phyloP scores from a whole-genome alignment of 2,888 invertebrate genomes.

The Sarcophaga subvicina region DNA sequence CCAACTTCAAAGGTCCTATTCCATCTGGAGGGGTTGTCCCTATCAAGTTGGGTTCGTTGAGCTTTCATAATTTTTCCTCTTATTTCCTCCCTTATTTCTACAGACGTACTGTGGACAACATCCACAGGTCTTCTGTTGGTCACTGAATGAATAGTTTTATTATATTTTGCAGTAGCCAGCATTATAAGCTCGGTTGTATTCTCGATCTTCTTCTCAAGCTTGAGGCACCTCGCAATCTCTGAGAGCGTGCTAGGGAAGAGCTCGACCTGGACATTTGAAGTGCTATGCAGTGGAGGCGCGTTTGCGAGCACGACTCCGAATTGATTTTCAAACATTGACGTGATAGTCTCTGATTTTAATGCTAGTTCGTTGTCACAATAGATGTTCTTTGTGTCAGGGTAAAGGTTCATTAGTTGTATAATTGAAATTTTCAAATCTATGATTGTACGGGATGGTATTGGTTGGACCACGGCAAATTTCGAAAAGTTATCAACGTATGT shows the following conservation, averaged over 20 bases:
- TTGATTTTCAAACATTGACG: conserved; percentile 13
- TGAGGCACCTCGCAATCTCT: conserved; percentile 65
- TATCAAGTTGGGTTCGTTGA: not conserved
- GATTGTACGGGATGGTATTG: conserved; percentile 69
- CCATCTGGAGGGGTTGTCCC: conserved; percentile 6
- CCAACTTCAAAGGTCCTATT: conserved; percentile 38
- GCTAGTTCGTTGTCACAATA: conserved; percentile 35
- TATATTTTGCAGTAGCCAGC: conserved; percentile 54
- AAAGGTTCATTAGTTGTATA: conserved; percentile 44
- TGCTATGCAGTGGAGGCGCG: conserved; percentile 34
- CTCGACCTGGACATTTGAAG: conserved; percentile 69
- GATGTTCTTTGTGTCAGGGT: not conserved
- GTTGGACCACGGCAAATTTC: conserved; percentile 69
- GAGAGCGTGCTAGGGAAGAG: conserved; percentile 66
- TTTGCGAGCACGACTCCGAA: conserved; percentile 21
- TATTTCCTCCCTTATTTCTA: not conserved
- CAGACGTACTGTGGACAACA: not conserved
- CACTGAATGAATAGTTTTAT: conserved; percentile 55
- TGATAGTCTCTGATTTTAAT: conserved; percentile 36
- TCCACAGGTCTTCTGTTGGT: conserved; percentile 56
- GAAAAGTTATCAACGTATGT: conserved; percentile 70
- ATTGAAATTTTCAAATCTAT: conserved; percentile 60
- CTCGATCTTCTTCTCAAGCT: conserved; percentile 22
- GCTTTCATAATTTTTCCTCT: conserved; percentile 4
- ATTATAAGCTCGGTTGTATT: conserved; percentile 43